These are phyloP conservation scores for Notamacropus eugenii DNA, from an alignment of 2,797 vertebrate species.

Conservation along the genomic window DNA sequence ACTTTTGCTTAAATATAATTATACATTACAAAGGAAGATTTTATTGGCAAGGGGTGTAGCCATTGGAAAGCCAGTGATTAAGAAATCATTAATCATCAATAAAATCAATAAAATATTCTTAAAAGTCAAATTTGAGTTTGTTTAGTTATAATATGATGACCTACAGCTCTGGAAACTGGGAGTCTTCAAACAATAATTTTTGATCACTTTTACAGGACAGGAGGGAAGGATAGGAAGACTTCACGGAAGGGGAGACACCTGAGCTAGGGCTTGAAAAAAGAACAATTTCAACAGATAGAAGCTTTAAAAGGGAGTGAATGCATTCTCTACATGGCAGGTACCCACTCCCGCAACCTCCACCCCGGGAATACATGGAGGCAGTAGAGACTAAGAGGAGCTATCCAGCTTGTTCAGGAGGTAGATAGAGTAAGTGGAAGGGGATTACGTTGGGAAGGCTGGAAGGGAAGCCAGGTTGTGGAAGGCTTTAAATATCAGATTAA, in stretches of 20 bases:
- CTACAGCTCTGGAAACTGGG: neutral
- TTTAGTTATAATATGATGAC: neutral
- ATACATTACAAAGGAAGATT: neutral
- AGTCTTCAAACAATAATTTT: neutral
- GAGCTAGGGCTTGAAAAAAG: neutral
- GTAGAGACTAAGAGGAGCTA: neutral
- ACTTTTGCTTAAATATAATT: neutral
- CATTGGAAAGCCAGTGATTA: neutral
- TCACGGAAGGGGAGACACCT: neutral
- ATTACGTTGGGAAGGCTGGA: neutral
- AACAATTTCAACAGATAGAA: neutral
- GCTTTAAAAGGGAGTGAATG: neutral
- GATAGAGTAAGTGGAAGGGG: neutral
- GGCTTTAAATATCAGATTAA: neutral
- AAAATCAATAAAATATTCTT: neutral
- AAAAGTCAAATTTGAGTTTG: neutral
- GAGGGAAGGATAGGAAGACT: neutral
- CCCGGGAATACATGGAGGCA: neutral
- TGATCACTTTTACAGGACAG: neutral
- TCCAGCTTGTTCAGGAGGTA: neutral
- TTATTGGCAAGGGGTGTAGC: neutral
- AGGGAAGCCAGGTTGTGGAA: neutral
- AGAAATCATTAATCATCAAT: neutral
- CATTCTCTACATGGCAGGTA: too few relatives aligned
- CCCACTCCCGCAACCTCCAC: too few relatives aligned